These are phyloP conservation scores for Adineta ricciae DNA, from an alignment of 2,888 invertebrate species.

Conservation along the genomic window DNA sequence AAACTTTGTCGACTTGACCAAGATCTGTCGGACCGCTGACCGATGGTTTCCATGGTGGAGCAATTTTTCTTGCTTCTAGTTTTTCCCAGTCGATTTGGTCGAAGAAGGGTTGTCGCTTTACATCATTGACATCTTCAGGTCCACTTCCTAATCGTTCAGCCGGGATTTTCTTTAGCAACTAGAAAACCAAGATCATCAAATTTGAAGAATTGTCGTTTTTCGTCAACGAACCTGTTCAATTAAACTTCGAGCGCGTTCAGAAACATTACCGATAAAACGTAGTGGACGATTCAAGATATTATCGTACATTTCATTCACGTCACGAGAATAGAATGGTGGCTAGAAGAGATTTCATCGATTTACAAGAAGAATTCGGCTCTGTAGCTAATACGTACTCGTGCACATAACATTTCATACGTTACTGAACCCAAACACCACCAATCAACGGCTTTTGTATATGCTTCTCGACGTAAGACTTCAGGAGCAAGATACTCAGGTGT, in stretches of 20 bases:
- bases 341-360: conserved; percentile 38
- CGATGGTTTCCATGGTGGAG: conserved; percentile 57
- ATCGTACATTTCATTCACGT: conserved; percentile 58
- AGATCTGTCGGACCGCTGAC: conserved; percentile 43
- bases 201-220: neutral
- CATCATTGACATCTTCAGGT: conserved; percentile 53
- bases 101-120: conserved; percentile 56
- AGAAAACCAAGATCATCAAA: conserved; percentile 25
- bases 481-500: conserved; percentile 59
- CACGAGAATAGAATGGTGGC: conserved; percentile 59
- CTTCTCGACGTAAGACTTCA: conserved; percentile 56
- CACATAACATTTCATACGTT: conserved; percentile 59
- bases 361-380: neutral
- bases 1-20: neutral
- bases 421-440: conserved; percentile 61
- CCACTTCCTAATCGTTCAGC: conserved; percentile 53
- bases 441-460: conserved; percentile 58
- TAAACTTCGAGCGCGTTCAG: conserved; percentile 50
- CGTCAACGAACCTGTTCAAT: conserved; percentile 40
- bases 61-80: conserved; percentile 52
- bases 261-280: conserved; percentile 36
- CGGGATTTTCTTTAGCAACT: conserved; percentile 56
- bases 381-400: conserved; percentile 50
- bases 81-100: conserved; percentile 55
- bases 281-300: conserved; percentile 53